Evolutionary conservation across 2,797 vertebrate species (phyloP).

Genomic region (Cynopterus sphinx): DNA sequence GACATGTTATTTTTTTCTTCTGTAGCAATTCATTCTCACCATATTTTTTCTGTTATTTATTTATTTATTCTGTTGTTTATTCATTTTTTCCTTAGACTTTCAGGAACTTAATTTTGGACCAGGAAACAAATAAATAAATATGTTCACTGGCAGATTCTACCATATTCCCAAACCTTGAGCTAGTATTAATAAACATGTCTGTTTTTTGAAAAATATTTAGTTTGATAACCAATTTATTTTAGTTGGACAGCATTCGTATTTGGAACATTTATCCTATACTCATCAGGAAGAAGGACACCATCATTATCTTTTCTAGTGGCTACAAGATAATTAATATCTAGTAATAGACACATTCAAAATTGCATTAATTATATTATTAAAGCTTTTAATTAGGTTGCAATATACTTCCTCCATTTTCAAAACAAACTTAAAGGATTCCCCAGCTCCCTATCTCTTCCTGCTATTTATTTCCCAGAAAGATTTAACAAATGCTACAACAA

Average conservation of each 20-base stretch:
- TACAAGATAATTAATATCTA: conserved; percentile 84
- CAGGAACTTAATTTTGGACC: not conserved
- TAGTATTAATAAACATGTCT: conserved; percentile 31
- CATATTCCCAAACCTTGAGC: conserved; percentile 1
- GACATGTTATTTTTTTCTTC: not conserved
- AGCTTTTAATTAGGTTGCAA: conserved; percentile 82
- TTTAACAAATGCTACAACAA: conserved; percentile 54
- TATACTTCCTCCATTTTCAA: conserved; percentile 70
- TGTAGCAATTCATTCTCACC: not conserved
- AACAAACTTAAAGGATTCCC: conserved; percentile 50
- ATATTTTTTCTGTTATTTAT: not conserved
- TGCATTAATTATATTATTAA: conserved; percentile 86
- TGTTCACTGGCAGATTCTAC: conserved; percentile 31
- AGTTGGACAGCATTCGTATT: conserved; percentile 77
- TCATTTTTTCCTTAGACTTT: not conserved
- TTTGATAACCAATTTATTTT: conserved; percentile 78
- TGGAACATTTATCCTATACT: conserved; percentile 49
- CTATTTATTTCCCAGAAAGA: conserved; percentile 62
- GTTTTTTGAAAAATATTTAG: conserved; percentile 71
- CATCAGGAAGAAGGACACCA: conserved; percentile 77
- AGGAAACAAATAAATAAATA: conserved; percentile 14
- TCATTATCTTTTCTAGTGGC: conserved; percentile 81
- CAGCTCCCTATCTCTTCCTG: conserved; percentile 55
- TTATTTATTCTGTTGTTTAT: too few relatives aligned
- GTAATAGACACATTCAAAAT: conserved; percentile 81